Percentiles rank a stretch among this genome's conserved stretches.
Conservation (phyloP, 1,140 invertebrate genomes). For the Heliconius eleuchia region DNA sequence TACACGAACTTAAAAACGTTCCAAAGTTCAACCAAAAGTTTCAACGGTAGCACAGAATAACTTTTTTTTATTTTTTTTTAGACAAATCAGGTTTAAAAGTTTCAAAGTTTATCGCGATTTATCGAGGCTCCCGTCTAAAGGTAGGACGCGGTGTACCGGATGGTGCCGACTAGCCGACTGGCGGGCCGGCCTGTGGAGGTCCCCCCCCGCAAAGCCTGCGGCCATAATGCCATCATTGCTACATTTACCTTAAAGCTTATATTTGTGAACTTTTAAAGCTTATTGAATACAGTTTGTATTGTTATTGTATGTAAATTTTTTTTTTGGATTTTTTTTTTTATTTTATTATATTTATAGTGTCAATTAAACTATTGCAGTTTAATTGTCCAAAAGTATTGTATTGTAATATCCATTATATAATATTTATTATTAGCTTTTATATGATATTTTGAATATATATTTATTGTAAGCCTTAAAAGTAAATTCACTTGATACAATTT, state of each 20-base stretch:
- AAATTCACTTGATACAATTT: no score
- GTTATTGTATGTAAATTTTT: no score
- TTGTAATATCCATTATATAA: no score
- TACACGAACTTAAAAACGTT: slow-evolving; percentile 61
- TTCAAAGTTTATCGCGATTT: slow-evolving; percentile 56
- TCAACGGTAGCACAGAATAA: slow-evolving; percentile 24
- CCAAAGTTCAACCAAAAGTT: slow-evolving; percentile 51
- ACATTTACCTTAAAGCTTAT: slow-evolving; percentile 25
- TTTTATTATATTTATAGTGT: not conserved
- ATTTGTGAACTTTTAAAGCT: slow-evolving; percentile 7
- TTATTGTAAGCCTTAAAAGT: not conserved
- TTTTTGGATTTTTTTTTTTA: not conserved
- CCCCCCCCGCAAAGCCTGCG: slow-evolving; percentile 29
- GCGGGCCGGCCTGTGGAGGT: slow-evolving; percentile 26
- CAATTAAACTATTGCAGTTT: no score
- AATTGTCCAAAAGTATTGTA: not conserved
- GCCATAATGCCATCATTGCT: slow-evolving; percentile 40
- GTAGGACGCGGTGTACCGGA: slow-evolving; percentile 19
- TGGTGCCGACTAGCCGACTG: slow-evolving; percentile 29
- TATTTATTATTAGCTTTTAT: not conserved
- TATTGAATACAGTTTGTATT: not conserved
- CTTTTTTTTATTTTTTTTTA: not conserved
- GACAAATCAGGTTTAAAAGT: not conserved
- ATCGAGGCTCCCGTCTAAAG: slow-evolving; percentile 38
- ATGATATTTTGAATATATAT: not conserved